phyloP scores from a whole-genome alignment of 2,797 vertebrate genomes.

The Rousettus madagascariensis region DNA sequence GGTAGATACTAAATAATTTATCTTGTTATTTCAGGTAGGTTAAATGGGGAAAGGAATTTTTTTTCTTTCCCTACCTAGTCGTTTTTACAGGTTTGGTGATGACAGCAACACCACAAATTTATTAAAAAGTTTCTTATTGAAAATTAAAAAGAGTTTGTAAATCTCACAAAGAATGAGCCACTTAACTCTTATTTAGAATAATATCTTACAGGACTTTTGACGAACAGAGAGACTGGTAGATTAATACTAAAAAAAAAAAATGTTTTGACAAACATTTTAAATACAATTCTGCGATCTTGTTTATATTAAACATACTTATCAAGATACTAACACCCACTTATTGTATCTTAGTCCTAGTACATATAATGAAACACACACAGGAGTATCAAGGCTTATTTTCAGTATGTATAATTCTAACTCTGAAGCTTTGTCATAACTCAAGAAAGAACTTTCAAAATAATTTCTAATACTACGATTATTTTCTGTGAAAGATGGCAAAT shows the following conservation, averaged over 20 bases:
- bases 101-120: slow-evolving; percentile 44
- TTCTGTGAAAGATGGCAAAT: slow-evolving; percentile 63
- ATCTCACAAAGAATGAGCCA: slow-evolving; percentile 42
- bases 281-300: slow-evolving; percentile 55
- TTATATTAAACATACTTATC: slow-evolving; percentile 62
- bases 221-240: slow-evolving; percentile 12
- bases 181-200: slow-evolving; percentile 57
- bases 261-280: slow-evolving; percentile 68
- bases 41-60: slow-evolving; percentile 43
- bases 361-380: slow-evolving; percentile 76
- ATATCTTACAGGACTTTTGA: slow-evolving; percentile 64
- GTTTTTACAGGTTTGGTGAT: slow-evolving; percentile 51
- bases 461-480: slow-evolving; percentile 62
- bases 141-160: slow-evolving; percentile 58
- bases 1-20: slow-evolving; percentile 61
- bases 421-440: slow-evolving; percentile 78
- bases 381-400: slow-evolving; percentile 82
- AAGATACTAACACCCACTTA: slow-evolving; percentile 62
- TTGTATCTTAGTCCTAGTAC: slow-evolving; percentile 67
- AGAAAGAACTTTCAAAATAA: slow-evolving; percentile 78
- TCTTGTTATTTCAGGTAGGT: slow-evolving; percentile 54
- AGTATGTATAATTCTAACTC: slow-evolving; percentile 80
- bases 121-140: slow-evolving; percentile 55
- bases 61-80: slow-evolving; percentile 21
- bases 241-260: slow-evolving; percentile 58